Conservation (phyloP, 2,888 invertebrate species). For the Xestia ashworthii region DNA sequence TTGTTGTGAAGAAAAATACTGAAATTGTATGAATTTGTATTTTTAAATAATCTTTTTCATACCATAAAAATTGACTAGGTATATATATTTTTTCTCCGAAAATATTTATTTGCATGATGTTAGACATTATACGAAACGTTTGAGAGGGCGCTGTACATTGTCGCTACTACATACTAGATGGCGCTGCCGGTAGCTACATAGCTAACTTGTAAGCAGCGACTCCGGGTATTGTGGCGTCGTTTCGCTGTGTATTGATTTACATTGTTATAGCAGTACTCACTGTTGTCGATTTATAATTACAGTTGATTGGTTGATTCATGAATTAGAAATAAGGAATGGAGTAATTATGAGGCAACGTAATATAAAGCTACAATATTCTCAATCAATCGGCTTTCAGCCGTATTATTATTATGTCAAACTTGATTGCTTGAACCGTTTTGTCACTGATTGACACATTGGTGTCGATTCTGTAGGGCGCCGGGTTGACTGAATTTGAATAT, state of each 20-base stretch:
- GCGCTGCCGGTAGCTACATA: slow-evolving; percentile 49
- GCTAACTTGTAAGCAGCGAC: not conserved
- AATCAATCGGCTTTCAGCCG: not conserved
- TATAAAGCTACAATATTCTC: not conserved
- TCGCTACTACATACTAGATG: slow-evolving; percentile 59
- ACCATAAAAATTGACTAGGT: no score
- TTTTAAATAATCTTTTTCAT: not conserved
- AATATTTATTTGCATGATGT: not conserved
- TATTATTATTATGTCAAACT: slow-evolving; percentile 22
- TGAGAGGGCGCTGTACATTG: slow-evolving; percentile 18
- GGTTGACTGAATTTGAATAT: slow-evolving; percentile 15
- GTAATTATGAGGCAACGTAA: not conserved
- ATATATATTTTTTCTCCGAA: not conserved
- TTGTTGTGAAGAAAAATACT: not conserved
- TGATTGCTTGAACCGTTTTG: slow-evolving; percentile 21
- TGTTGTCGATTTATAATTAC: slow-evolving; percentile 33
- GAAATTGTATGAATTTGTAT: not conserved
- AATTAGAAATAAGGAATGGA: slow-evolving; percentile 21
- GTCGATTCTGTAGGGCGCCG: slow-evolving; percentile 2
- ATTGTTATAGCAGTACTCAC: slow-evolving; percentile 13
- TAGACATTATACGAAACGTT: not conserved
- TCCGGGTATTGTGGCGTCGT: slow-evolving; percentile 4
- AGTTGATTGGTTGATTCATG: slow-evolving; percentile 40
- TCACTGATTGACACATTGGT: slow-evolving; percentile 40
- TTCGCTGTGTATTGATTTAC: slow-evolving; percentile 50